These are phyloP conservation scores for Manis javanica DNA, from an alignment of 2,797 vertebrate genomes.

Conservation along the genomic window DNA sequence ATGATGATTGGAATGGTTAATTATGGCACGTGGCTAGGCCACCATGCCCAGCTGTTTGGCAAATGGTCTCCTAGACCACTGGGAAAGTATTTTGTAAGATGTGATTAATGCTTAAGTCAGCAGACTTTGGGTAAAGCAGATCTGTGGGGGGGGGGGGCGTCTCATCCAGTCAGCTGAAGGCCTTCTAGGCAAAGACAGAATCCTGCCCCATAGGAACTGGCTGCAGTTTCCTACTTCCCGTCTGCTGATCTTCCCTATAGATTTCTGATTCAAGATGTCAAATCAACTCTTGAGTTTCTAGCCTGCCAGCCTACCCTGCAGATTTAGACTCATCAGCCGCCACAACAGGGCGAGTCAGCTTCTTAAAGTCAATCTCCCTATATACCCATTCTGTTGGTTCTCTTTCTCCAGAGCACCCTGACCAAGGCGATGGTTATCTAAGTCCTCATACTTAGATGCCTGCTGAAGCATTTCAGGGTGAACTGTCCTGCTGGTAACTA, in stretches of 20 bases:
- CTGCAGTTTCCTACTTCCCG: not conserved
- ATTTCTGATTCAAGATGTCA: not conserved
- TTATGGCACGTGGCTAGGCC: not conserved
- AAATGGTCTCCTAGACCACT: not conserved
- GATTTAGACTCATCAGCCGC: not conserved
- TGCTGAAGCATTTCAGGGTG: not conserved
- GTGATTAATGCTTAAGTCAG: not conserved
- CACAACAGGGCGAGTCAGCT: not conserved
- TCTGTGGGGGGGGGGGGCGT: not conserved
- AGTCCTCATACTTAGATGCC: not conserved
- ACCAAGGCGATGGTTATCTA: no score
- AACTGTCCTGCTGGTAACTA: not conserved
- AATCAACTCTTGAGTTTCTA: not conserved
- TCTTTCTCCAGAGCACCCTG: not conserved
- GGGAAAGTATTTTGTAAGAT: not conserved
- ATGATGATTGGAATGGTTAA: not conserved
- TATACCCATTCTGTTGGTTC: not conserved
- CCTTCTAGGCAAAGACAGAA: not conserved
- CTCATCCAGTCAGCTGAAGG: not conserved
- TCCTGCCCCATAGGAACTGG: not conserved
- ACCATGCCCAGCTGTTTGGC: not conserved
- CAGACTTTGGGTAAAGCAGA: not conserved
- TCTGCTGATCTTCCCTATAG: accelerated
- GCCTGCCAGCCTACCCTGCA: not conserved
- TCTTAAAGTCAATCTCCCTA: not conserved